Evolutionary conservation across 2,888 invertebrate genomes (phyloP).

Genomic region (Orgyia antiqua): DNA sequence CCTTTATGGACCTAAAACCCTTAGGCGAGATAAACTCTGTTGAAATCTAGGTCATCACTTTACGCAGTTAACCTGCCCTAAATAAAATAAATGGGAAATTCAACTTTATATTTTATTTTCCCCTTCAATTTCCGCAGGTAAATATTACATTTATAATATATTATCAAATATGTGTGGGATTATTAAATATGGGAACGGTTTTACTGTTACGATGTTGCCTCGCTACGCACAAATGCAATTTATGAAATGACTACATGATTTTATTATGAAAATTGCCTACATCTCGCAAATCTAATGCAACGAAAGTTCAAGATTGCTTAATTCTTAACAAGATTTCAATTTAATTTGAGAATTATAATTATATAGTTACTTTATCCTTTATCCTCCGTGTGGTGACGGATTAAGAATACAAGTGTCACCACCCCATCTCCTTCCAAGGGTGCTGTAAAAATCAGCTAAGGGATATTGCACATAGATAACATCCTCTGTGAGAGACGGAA

Average conservation of each 20-base stretch:
- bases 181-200: constrained; percentile 38
- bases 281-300: constrained; percentile 12
- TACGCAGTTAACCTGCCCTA: constrained; percentile 2
- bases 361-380: too few relatives aligned
- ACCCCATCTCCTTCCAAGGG: too few relatives aligned
- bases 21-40: neutral
- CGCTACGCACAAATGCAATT: constrained; percentile 44
- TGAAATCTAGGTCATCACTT: constrained; percentile 7
- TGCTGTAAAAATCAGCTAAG: too few relatives aligned
- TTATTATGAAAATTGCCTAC: constrained; percentile 49
- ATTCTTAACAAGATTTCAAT: too few relatives aligned
- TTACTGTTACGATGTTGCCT: constrained; percentile 33
- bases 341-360: too few relatives aligned
- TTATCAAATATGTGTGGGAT: constrained; percentile 20
- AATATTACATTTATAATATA: constrained; percentile 13
- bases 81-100: constrained; percentile 6
- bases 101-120: constrained; percentile 9
- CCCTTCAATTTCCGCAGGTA: constrained; percentile 4
- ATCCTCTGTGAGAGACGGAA: too few relatives aligned
- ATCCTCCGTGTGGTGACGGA: too few relatives aligned
- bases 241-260: constrained; percentile 57
- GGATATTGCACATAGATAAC: too few relatives aligned
- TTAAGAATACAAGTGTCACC: too few relatives aligned
- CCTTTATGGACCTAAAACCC: too few relatives aligned
- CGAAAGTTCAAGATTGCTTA: too few relatives aligned